Base-by-base conservation (phyloP, 2,888 invertebrate genomes). In the Lithodes maja region DNA sequence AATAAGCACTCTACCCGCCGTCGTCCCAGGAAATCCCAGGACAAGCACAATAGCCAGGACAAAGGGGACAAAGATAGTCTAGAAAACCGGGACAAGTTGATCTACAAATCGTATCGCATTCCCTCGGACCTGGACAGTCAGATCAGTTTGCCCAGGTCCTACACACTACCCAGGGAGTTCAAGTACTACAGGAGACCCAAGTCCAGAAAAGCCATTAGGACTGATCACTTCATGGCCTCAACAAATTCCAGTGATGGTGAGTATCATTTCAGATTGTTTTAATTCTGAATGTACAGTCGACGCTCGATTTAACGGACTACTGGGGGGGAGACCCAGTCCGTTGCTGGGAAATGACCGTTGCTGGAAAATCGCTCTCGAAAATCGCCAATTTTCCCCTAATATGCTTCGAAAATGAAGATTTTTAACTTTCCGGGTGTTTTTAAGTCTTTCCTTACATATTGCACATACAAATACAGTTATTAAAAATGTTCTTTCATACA, bases 181-280 rank as follows among this genome's bases (percentile, higher is more conserved):
- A 96, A 97, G 93, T 97, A 97, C 94, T 96, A 96, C 94, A 94
- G 96, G 55, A 94, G 96, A 91, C 95, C 93, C 12, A 94, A 93
- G 90, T 94, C 94, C 68, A 93, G 95, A 91, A 95, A 96, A 92
- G 94, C 95, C 86, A 94, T 96, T 90, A 95, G 95, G 92, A 94
- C 95, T 88, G 96, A 96, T 93, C 95, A 96, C 92, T 96, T 96
- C 92, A 95, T 96, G 50, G 96, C 96, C 9, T 97, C 97, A 92
- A 97, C 97, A 69, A 97, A 97, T 93, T 97, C 97, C 93, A 97
- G 97, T 92, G 97, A 97, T 93, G 97, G 97, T 96, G 93, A 94
- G 93, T 33, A 33, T 33, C 33, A 33, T 33, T 33, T 33, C 33
- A 33, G 33, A 33, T 33, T 33, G 33, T 33, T 93, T 68, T n/a